phyloP scores from a whole-genome alignment of 2,113 vertebrate genomes.

The Urocolius indicus region DNA sequence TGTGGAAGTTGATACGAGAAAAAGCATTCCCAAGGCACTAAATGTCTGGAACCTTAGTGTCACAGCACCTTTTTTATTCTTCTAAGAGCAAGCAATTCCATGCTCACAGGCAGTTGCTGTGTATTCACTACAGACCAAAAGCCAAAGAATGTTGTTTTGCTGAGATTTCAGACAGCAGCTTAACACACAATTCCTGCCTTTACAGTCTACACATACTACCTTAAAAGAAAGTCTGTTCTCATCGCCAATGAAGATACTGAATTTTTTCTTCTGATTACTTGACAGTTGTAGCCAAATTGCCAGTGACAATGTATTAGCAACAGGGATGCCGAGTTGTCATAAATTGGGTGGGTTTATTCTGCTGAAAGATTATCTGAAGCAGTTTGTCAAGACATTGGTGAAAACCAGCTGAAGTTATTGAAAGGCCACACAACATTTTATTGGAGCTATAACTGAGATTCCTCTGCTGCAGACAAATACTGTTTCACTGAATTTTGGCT shows the following conservation, averaged over 20 bases:
- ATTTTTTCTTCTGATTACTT: neutral
- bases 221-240: neutral
- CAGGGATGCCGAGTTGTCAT: neutral
- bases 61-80: neutral
- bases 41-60: neutral
- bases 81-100: neutral
- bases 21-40: neutral
- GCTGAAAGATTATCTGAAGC: neutral
- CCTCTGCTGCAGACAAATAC: neutral
- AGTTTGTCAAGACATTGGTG: neutral
- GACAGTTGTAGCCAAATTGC: neutral
- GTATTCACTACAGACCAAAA: neutral
- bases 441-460: neutral
- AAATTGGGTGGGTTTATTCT: neutral
- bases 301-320: neutral
- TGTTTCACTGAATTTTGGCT: neutral
- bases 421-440: conserved; percentile 5
- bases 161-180: conserved; percentile 20
- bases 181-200: neutral
- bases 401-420: neutral
- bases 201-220: neutral
- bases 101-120: neutral
- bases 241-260: neutral
- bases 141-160: neutral
- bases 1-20: neutral